Evolutionary conservation across 64 coral and sea anemone species (phyloP).

Genomic region (Orbicella faveolata): DNA sequence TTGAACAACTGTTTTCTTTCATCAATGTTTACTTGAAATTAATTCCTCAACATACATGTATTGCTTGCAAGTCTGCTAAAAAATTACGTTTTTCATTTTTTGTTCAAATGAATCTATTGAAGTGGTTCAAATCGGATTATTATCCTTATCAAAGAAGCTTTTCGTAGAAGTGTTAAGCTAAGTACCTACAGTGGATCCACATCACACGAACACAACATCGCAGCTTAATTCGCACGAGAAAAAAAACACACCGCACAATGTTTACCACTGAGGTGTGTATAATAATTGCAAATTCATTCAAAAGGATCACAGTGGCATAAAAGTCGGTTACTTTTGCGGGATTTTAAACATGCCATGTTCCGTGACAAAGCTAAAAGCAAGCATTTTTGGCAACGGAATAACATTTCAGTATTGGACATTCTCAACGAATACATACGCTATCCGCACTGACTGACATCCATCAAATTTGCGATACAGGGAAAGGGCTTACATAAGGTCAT

Average conservation of each 20-base stretch:
- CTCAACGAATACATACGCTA: not conserved
- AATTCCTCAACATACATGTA: too few relatives aligned
- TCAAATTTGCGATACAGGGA: not conserved
- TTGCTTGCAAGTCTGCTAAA: not conserved
- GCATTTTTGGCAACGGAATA: constrained; percentile 1
- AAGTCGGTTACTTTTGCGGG: not conserved
- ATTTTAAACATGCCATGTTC: constrained; percentile 4
- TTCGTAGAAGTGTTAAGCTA: constrained; percentile 1
- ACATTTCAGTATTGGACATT: constrained; percentile 18
- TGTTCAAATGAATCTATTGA: not conserved
- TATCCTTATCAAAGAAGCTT: not conserved
- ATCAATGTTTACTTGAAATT: too few relatives aligned
- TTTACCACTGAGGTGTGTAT: not conserved
- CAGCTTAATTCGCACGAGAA: not conserved
- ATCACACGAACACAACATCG: constrained; percentile 4
- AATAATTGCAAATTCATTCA: constrained; percentile 24
- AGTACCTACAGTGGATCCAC: not conserved
- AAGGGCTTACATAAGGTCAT: not conserved
- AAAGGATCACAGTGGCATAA: not conserved
- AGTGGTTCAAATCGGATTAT: constrained; percentile 38
- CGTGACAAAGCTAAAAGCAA: constrained; percentile 15
- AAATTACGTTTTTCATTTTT: too few relatives aligned
- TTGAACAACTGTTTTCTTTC: too few relatives aligned
- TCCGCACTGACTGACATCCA: not conserved
- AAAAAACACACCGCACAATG: not conserved